Base-by-base conservation (phyloP, 1,140 invertebrate genomes). In the Cataglyphis hispanica region DNA sequence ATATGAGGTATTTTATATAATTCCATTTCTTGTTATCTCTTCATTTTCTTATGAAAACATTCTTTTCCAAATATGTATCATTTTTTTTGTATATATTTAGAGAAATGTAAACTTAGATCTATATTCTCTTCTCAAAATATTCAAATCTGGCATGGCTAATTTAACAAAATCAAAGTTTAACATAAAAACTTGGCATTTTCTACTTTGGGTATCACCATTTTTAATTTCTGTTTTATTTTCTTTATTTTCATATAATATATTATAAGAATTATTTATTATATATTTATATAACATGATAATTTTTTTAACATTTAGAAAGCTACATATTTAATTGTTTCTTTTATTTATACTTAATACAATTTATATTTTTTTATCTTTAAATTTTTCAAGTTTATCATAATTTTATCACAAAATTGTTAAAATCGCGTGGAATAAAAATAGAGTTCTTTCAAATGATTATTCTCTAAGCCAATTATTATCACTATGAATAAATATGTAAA, bases 401-500 rank as follows among this genome's bases (percentile, higher is more conserved):
- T 50, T 53, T 63, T 19, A 40, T 60, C n/a, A 69, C 40, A 72
- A 63, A 31, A 77, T 3, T 58, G 31, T 22, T 66, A 1, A 85
- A 66, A 58, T 58, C 7, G 27, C 3, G 4, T 8, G 11, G 43
- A 40, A 40, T 31, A 10, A 75, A 16, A 69, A 16, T 43, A 11
- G 40, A 46, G 2, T 40, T 13, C 16, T 13, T 66, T 22, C 8
- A n/a, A 80, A 25, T 11, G 4, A 56, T 80, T 56, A 80, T 50
- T 50, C 46, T 50, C 11, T 66, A 66, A n/a, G 27, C 43, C 46
- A 46, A 0, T 67, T n/a, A n/a, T n/a, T 37, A 67, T 67, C 16
- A 77, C 2, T 80, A n/a, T 63, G 81, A 86, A 63, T 78, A 64
- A n/a, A 6, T 56, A 40, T 50, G 27, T 64, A 11, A 60, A 60